These are phyloP conservation scores for Amphipoea oculea DNA, from an alignment of 2,888 invertebrate genomes.

Conservation along the genomic window DNA sequence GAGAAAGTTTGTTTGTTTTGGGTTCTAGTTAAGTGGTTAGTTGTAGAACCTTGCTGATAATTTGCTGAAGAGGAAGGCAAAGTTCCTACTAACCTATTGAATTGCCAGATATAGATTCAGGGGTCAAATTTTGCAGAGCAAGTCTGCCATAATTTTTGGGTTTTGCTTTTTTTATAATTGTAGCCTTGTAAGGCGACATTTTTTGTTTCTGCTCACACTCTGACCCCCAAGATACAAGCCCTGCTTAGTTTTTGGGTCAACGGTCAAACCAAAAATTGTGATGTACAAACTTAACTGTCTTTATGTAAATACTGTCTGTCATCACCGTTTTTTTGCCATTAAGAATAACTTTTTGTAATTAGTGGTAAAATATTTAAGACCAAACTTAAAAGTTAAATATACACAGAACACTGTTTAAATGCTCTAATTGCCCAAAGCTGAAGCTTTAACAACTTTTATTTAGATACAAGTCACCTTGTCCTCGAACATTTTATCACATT, in stretches of 20 bases:
- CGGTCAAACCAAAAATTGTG: too few relatives aligned
- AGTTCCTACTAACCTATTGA: background rate
- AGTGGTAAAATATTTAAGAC: background rate
- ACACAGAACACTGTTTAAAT: background rate
- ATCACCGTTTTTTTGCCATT: too few relatives aligned
- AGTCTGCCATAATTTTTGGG: background rate
- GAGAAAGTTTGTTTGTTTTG: constrained; percentile 61
- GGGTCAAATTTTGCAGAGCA: background rate
- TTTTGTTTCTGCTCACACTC: too few relatives aligned
- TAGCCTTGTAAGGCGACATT: too few relatives aligned
- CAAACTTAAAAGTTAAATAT: background rate
- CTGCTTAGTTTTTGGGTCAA: too few relatives aligned
- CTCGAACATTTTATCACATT: constrained; percentile 3
- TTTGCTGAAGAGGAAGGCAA: background rate
- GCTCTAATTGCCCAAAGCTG: background rate
- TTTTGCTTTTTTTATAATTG: too few relatives aligned
- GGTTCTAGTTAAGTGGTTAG: constrained; percentile 2
- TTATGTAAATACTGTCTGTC: too few relatives aligned
- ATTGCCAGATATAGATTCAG: background rate
- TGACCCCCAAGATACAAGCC: too few relatives aligned
- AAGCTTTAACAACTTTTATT: constrained; percentile 5
- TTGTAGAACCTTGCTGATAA: background rate
- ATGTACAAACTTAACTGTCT: too few relatives aligned
- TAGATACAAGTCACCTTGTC: constrained; percentile 4
- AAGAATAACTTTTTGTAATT: too few relatives aligned